phyloP scores from a whole-genome alignment of 1,140 invertebrate species.

The Proales similis region DNA sequence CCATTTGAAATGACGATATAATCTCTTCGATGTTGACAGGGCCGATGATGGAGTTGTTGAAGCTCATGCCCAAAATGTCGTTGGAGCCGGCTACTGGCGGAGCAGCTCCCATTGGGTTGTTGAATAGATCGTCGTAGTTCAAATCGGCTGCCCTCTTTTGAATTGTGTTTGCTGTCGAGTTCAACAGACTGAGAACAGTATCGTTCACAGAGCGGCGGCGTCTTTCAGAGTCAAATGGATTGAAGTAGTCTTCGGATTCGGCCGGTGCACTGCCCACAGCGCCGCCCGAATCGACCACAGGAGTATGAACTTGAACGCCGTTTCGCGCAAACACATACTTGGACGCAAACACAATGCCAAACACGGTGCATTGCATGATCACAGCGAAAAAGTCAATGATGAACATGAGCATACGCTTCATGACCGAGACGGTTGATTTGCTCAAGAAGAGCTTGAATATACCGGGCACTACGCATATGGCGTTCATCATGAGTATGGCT shows the following conservation, averaged over 20 bases:
- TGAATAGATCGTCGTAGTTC: too few relatives aligned
- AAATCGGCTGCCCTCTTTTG: too few relatives aligned
- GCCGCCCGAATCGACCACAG: too few relatives aligned
- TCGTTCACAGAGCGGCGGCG: not conserved
- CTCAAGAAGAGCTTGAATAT: constrained; percentile 50
- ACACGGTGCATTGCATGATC: constrained; percentile 32
- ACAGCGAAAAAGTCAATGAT: constrained; percentile 35
- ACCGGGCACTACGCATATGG: constrained; percentile 77
- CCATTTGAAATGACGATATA: constrained; percentile 22
- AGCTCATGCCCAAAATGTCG: too few relatives aligned
- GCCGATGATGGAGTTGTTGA: too few relatives aligned
- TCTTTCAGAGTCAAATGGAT: too few relatives aligned
- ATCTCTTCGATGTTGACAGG: constrained; percentile 26
- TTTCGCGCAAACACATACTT: constrained; percentile 32
- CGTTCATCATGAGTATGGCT: constrained; percentile 85
- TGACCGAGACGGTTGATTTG: constrained; percentile 11
- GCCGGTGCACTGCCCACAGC: too few relatives aligned
- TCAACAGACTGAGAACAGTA: not conserved
- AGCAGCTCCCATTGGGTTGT: too few relatives aligned
- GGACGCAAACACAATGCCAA: constrained; percentile 37
- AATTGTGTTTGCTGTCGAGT: not conserved
- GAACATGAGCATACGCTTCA: constrained; percentile 3
- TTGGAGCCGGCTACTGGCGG: too few relatives aligned
- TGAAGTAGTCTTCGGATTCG: too few relatives aligned
- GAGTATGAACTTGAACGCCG: too few relatives aligned